Percentiles rank a stretch among this genome's conserved stretches.
Conservation (phyloP, 2,888 invertebrate species). For the Chymomyza fuscimana region DNA sequence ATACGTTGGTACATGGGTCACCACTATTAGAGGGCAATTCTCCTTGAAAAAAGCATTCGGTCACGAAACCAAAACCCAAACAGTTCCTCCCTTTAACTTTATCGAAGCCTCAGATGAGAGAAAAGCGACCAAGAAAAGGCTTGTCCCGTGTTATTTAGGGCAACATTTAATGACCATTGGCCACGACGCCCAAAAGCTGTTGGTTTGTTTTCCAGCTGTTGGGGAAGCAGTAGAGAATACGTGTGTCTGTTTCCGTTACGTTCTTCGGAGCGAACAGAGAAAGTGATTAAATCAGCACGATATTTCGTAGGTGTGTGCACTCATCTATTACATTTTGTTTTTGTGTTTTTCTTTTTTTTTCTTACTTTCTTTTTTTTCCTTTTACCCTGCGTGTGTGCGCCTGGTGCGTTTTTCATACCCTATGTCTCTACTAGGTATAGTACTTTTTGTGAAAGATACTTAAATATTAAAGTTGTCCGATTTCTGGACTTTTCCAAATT, state of each 20-base stretch:
- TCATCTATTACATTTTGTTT: slow-evolving; percentile 64
- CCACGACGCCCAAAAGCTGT: slow-evolving; percentile 56
- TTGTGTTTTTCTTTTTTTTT: slow-evolving; percentile 20
- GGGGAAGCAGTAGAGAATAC: background rate
- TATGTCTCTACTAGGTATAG: background rate
- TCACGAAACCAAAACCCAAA: slow-evolving; percentile 60
- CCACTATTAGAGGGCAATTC: slow-evolving; percentile 32
- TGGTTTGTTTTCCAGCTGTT: slow-evolving; percentile 40
- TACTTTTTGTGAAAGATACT: background rate
- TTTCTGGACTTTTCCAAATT: too few species aligned
- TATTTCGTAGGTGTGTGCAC: slow-evolving; percentile 71
- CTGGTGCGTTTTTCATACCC: slow-evolving; percentile 4
- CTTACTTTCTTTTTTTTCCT: slow-evolving; percentile 15
- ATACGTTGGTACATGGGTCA: background rate
- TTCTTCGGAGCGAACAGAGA: slow-evolving; percentile 47
- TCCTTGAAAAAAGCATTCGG: slow-evolving; percentile 70
- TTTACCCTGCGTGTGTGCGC: background rate
- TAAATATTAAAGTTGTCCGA: too few species aligned
- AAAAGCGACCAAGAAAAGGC: slow-evolving; percentile 50
- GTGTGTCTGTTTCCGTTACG: slow-evolving; percentile 40
- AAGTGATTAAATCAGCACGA: slow-evolving; percentile 74
- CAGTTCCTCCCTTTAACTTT: slow-evolving; percentile 14
- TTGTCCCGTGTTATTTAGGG: slow-evolving; percentile 67
- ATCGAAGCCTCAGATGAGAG: slow-evolving; percentile 3
- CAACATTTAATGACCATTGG: slow-evolving; percentile 74